Conservation (phyloP, 2,888 invertebrate genomes). For the Mythimna vitellina region DNA sequence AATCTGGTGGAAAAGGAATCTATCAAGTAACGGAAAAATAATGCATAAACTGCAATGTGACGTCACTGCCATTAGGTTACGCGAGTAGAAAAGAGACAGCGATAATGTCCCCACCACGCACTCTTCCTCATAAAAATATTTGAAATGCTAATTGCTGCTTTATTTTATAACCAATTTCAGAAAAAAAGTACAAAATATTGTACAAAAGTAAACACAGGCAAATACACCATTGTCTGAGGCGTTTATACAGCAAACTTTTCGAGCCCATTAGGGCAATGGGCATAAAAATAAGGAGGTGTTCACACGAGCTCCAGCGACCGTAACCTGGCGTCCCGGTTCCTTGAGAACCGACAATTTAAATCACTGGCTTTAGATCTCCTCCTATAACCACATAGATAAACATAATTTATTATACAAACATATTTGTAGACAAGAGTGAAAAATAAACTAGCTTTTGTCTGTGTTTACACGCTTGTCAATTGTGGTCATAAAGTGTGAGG, state of each 20-base stretch:
- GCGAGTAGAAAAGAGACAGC: too few species aligned
- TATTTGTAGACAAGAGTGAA: constrained; percentile 35
- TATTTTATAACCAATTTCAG: too few species aligned
- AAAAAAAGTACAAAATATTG: too few species aligned
- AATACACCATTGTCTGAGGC: not conserved
- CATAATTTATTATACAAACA: constrained; percentile 43
- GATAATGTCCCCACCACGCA: too few species aligned
- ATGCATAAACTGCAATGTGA: too few species aligned
- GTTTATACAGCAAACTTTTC: constrained; percentile 6
- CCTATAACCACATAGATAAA: constrained; percentile 33
- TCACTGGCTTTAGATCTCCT: constrained; percentile 44
- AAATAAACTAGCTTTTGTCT: constrained; percentile 27
- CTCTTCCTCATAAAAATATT: too few species aligned
- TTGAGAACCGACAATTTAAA: constrained; percentile 62
- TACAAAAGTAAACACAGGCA: too few species aligned
- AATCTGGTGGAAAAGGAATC: too few species aligned
- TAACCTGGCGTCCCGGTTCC: constrained; percentile 59
- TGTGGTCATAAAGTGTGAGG: not conserved
- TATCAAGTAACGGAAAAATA: too few species aligned
- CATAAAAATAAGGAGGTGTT: constrained; percentile 50
- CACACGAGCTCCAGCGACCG: constrained; percentile 63
- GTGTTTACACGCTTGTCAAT: constrained; percentile 27
- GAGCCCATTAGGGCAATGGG: constrained; percentile 28
- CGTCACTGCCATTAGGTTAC: too few species aligned
- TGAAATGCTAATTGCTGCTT: too few species aligned